Conservation (phyloP, 2,113 vertebrate species). For the Odocoileus virginianus region DNA sequence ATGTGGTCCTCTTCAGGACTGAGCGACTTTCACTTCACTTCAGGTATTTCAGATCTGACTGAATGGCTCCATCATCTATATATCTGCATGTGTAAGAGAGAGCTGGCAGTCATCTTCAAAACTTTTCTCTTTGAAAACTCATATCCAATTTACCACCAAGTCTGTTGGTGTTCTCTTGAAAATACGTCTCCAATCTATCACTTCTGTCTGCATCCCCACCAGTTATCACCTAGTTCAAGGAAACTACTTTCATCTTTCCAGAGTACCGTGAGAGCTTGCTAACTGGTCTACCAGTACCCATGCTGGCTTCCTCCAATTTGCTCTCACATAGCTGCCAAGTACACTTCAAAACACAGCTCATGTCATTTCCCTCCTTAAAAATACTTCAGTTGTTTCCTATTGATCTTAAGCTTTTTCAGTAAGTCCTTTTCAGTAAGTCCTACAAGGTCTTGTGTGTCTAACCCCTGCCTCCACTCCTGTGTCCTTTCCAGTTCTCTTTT, state of each 20-base stretch:
- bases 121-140: not conserved
- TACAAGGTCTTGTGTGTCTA: not conserved
- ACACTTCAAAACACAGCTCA: not conserved
- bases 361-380: conserved; percentile 2
- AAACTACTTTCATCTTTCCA: not conserved
- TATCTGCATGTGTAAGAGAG: not conserved
- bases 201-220: not conserved
- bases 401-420: not conserved
- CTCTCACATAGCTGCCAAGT: not conserved
- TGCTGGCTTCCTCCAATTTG: not conserved
- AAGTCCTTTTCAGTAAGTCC: not conserved
- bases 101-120: not conserved
- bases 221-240: not conserved
- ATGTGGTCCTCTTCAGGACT: not conserved
- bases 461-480: rapidly evolving
- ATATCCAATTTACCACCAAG: not conserved
- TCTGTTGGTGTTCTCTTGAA: not conserved
- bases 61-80: not conserved
- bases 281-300: not conserved
- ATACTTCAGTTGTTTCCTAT: not conserved
- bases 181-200: not conserved
- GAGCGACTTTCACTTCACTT: not conserved
- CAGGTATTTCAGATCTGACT: not conserved
- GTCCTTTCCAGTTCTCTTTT: not conserved
- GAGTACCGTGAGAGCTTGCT: not conserved